Evolutionary conservation across 1,140 invertebrate genomes (phyloP).

Genomic region (Drosophila santomea): DNA sequence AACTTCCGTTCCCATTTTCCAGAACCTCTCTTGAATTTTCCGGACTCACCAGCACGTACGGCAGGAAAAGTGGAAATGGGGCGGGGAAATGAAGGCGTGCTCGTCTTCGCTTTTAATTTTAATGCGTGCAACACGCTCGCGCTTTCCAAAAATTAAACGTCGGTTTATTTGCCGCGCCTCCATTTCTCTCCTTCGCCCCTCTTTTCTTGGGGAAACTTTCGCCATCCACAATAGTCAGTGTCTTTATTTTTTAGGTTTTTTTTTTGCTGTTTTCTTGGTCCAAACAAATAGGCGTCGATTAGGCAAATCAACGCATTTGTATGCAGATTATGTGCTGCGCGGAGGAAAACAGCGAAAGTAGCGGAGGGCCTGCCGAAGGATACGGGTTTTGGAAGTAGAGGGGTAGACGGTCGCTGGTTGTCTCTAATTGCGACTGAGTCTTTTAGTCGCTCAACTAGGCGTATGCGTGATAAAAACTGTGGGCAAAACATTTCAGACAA

Average conservation of each 20-base stretch:
- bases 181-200: neutral
- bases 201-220: conserved; percentile 48
- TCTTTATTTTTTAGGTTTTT: conserved; percentile 30
- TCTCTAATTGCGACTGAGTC: conserved; percentile 74
- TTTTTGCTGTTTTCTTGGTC: conserved; percentile 39
- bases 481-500: conserved; percentile 25
- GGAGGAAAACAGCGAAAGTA: conserved; percentile 23
- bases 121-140: conserved; percentile 77
- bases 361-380: conserved; percentile 18
- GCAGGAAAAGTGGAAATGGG: conserved; percentile 27
- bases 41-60: conserved; percentile 59
- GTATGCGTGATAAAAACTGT: conserved; percentile 70
- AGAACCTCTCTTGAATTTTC: conserved; percentile 10
- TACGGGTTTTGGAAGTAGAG: neutral
- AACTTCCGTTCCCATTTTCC: conserved; percentile 29
- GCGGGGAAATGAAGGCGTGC: conserved; percentile 21
- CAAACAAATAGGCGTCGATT: conserved; percentile 80
- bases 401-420: conserved; percentile 22
- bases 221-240: conserved; percentile 61
- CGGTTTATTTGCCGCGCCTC: conserved; percentile 61
- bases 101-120: conserved; percentile 75
- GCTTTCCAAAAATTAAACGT: conserved; percentile 75
- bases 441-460: conserved; percentile 60
- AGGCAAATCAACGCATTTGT: conserved; percentile 83
- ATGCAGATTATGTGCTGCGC: conserved; percentile 79